Conservation (phyloP, 2,888 invertebrate genomes). For the Volucella zonaria region DNA sequence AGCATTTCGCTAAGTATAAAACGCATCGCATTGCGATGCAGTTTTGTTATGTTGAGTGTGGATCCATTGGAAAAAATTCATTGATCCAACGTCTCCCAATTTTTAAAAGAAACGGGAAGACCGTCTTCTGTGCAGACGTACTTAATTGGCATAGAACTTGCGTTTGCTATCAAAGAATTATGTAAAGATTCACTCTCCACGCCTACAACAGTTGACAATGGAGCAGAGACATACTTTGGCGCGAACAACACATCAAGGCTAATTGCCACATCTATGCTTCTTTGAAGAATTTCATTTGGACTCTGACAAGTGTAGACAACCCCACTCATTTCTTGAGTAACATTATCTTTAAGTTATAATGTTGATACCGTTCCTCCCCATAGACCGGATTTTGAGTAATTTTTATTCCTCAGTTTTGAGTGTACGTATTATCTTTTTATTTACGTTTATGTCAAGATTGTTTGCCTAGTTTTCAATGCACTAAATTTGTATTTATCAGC, state of each 20-base stretch:
- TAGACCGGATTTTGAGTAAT: constrained; percentile 86
- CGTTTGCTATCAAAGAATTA: constrained; percentile 90
- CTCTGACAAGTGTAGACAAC: constrained; percentile 96
- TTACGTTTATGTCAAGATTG: too few species aligned
- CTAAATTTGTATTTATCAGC: too few species aligned
- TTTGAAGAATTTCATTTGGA: constrained; percentile 91
- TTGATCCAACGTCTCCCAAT: constrained; percentile 79
- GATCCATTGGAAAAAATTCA: constrained; percentile 90
- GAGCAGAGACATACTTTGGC: constrained; percentile 89
- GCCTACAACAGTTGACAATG: constrained; percentile 87
- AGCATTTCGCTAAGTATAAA: constrained; percentile 93
- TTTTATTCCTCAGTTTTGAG: constrained; percentile 84
- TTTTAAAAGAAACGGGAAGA: constrained; percentile 84
- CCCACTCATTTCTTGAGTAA: constrained; percentile 93
- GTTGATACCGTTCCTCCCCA: constrained; percentile 94
- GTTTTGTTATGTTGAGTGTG: constrained; percentile 91
- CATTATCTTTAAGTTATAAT: constrained; percentile 89
- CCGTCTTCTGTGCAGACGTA: constrained; percentile 96
- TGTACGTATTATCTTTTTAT: too few species aligned
- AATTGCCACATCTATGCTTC: constrained; percentile 94
- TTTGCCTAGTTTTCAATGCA: too few species aligned
- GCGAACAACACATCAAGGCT: constrained; percentile 93
- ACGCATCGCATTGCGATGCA: constrained; percentile 92
- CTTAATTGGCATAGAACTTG: constrained; percentile 91
- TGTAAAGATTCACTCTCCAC: constrained; percentile 92